Conservation (phyloP, 30 jellyfish, hydroid and myxozoan species). For the Aurelia aurita region DNA sequence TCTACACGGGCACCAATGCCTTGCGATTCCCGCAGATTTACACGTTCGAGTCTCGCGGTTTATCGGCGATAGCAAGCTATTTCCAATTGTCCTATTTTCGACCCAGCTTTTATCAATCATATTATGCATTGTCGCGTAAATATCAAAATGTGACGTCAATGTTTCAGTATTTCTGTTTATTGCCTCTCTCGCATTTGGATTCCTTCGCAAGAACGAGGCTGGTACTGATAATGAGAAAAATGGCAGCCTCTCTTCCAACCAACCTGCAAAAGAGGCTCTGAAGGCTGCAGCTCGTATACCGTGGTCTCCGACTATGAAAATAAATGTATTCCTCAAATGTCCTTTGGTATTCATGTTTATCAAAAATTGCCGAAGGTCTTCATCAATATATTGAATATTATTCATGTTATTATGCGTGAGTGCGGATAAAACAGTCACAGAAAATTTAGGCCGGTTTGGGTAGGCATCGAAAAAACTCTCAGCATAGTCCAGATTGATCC, state of each 20-base stretch:
- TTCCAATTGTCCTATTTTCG: constrained; percentile 20
- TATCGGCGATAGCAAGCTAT: constrained; percentile 57
- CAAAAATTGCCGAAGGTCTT: constrained; percentile 26
- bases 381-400: constrained; percentile 54
- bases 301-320: constrained; percentile 78
- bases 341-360: constrained; percentile 38
- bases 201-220: constrained; percentile 3
- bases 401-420: constrained; percentile 57
- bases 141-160: constrained; percentile 82
- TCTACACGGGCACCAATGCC: constrained; percentile 89
- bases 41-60: constrained; percentile 63
- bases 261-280: constrained; percentile 69
- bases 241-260: constrained; percentile 86
- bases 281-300: constrained; percentile 69
- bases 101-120: constrained; percentile 1
- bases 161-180: constrained; percentile 27
- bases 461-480: constrained; percentile 57
- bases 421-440: constrained; percentile 55
- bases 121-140: constrained; percentile 49
- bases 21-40: constrained; percentile 69
- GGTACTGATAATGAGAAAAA: constrained; percentile 75
- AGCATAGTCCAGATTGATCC: constrained; percentile 48
- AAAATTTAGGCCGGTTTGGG: constrained; percentile 21
- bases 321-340: constrained; percentile 39
- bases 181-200: neutral